phyloP scores from a whole-genome alignment of 2,113 vertebrate genomes.

The Rhinoptilus africanus region DNA sequence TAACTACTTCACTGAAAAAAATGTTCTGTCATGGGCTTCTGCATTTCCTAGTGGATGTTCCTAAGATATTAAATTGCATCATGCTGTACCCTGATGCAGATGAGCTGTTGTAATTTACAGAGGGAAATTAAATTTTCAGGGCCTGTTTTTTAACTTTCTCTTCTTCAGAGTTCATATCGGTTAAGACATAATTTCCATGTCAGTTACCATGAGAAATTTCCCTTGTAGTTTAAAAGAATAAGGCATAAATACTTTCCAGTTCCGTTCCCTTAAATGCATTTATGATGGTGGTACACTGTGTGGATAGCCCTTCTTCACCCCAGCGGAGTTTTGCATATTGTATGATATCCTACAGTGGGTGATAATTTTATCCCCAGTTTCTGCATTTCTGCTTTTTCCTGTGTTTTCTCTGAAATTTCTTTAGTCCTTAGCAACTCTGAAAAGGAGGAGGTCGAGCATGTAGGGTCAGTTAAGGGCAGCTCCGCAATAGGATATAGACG shows the following conservation, averaged over 20 bases:
- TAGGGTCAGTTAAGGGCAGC: too few relatives aligned
- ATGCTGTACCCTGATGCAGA: not conserved
- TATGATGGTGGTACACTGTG: not conserved
- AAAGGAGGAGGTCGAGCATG: fast-evolving
- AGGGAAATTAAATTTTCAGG: not conserved
- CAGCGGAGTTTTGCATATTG: too few relatives aligned
- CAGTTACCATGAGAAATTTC: not conserved
- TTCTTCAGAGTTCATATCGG: slow-evolving; percentile 17
- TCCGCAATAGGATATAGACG: fast-evolving
- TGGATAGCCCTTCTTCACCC: not conserved
- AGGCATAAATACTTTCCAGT: not conserved
- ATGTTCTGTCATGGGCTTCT: not conserved
- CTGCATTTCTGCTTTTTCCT: not conserved
- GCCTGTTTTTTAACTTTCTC: not conserved
- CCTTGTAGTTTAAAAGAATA: not conserved
- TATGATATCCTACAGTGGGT: not conserved
- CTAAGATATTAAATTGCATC: not conserved
- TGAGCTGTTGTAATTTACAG: not conserved
- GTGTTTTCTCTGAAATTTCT: not conserved
- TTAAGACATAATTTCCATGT: not conserved
- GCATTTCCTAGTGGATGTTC: not conserved
- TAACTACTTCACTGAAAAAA: not conserved
- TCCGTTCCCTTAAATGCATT: not conserved
- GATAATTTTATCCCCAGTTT: not conserved
- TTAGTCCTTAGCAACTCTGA: not conserved